Evolutionary conservation across 2,888 invertebrate genomes (phyloP), one percentile per base, ranked within the genome.

Genomic region (Himalopsyche japonica): DNA sequence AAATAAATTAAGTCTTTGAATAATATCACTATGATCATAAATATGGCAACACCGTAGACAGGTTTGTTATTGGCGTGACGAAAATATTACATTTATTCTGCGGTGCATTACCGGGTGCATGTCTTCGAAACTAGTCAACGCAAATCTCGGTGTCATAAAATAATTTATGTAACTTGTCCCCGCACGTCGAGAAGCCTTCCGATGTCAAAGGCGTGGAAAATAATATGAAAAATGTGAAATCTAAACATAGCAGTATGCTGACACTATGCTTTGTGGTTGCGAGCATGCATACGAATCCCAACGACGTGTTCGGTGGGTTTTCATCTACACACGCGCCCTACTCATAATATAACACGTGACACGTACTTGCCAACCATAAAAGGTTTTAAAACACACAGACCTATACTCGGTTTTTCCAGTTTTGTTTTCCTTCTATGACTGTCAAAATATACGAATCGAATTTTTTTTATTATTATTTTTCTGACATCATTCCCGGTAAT

Each of bases 371-470:
- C 83, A 49, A 43, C 80, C 76, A 80, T 83, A 80, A 83, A 83
- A 83, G 80, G 83, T 83, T 64, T 83, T 80, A 83, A 83, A 83
- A 83, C 83, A 83, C 76, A 83, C 80, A 80, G 27, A 83, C 83
- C 76, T 27, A 70, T 70, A 70, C 70, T 70, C 15, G 70, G 70
- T 27, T 27, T 64, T 12, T 37, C 37, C 82, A 78, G 20, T 76
- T 24, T 27, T 70, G 27, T 70, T 12, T 15, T 27, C 3, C 15
- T 6, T 27, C 7, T 12, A 27, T 10, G 70, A 5, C 20, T 12
- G 10, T 70, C 70, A 70, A 70, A 64, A 24, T 64, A 5, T 64
- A 1, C 1, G 6, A 10, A 37, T 37, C 37, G 7, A 37, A 37
- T 10, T 5, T 15, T 43, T 15, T 43, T 15, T 43, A 15, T 8